A percentile compares a stretch with the other conserved stretches of the same genome.
phyloP scores from a whole-genome alignment of 1,140 invertebrate species.

The Homarus americanus region DNA sequence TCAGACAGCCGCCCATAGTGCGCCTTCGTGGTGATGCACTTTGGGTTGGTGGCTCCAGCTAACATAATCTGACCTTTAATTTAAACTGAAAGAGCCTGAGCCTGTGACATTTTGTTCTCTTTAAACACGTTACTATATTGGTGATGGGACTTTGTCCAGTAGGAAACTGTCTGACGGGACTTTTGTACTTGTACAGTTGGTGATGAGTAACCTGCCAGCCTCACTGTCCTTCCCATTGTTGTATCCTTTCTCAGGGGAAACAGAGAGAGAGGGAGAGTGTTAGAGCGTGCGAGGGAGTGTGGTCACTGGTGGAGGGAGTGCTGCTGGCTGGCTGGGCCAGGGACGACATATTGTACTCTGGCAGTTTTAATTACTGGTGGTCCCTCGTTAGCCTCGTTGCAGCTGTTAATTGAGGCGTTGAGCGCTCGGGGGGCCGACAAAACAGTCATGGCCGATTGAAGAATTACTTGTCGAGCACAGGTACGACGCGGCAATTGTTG shows the following conservation, averaged over 20 bases:
- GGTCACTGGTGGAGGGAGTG: background rate
- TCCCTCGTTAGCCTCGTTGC: constrained; percentile 56
- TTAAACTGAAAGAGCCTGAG: too few relatives aligned
- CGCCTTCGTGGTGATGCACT: too few relatives aligned
- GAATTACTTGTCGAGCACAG: constrained; percentile 69
- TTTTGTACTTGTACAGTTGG: too few relatives aligned
- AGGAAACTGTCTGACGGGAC: too few relatives aligned
- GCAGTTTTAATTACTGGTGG: constrained; percentile 57
- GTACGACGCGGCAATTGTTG: constrained; percentile 66
- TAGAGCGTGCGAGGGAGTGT: background rate
- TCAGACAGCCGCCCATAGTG: too few relatives aligned
- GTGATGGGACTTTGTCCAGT: too few relatives aligned
- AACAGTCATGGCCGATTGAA: constrained; percentile 54
- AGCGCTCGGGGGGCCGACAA: constrained; percentile 27
- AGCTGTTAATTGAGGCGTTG: constrained; percentile 51
- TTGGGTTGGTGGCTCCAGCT: too few relatives aligned
- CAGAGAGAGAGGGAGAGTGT: constrained; percentile 6
- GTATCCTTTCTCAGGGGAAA: background rate
- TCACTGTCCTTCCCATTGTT: too few relatives aligned
- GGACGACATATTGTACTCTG: constrained; percentile 46
- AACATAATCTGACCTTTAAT: too few relatives aligned
- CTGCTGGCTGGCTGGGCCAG: background rate
- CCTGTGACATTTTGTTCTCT: too few relatives aligned
- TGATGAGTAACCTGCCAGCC: too few relatives aligned
- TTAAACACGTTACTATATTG: too few relatives aligned